Evolutionary conservation across 1,140 invertebrate species (phyloP), one percentile per base, ranked within the genome.

Genomic region (Neocloeon triangulifer): DNA sequence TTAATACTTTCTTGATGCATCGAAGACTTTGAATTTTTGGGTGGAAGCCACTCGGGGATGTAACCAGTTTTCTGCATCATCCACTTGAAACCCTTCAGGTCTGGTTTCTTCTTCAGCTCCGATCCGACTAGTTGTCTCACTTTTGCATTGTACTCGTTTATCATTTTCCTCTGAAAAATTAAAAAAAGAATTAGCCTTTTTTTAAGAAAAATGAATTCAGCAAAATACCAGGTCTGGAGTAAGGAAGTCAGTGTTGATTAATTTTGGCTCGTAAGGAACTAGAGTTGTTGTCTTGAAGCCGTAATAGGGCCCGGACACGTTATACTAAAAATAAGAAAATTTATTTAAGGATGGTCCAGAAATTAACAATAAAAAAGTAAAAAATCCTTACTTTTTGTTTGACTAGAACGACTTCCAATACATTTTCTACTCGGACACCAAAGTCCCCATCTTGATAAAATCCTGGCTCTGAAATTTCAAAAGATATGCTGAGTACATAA

Each of bases 361-460:
- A n/a, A n/a, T n/a, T 26, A 22, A 8, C 19, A 17, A 17, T 29
- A 3, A 17, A 9, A 15, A 5, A 20, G 9, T 7, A 25, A 10
- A 30, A 16, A 8, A 15, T 22, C 40, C 31, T 25, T 43, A 52
- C 52, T 19, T 50, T 43, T 8, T 56, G 48, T 21, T 42, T 35
- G 12, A 59, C 66, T 28, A 73, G 59, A 9, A 78, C 53, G 3
- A 92, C 76, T 53, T 89, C 69, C n/a, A 94, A 55, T 23, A 89
- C 63, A 52, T 89, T 95, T 49, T 94, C 88, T 22, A 98, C 61
- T 25, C 86, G 64, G 15, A 94, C 69, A 2, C 92, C 92, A 58
- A 85, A 97, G 36, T 79, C 67, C 8, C 67, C 68, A 41, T 72
- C 66, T 48, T 85, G 73, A 46, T 80, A 80, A 53, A 66, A 80